Conservation (phyloP, 1,140 invertebrate species). For the Trichonephila inaurata region DNA sequence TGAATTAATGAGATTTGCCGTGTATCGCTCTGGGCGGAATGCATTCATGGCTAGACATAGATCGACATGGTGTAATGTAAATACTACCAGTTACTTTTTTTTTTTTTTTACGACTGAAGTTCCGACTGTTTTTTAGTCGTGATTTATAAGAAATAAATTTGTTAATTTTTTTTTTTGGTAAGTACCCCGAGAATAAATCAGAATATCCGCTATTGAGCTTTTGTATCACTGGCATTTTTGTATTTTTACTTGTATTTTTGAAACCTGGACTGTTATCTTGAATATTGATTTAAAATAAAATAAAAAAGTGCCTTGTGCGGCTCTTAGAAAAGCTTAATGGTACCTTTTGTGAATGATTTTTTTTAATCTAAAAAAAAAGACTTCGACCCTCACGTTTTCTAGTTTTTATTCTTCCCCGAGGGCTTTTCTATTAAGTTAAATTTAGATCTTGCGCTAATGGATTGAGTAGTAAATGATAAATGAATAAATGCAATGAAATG, state of each 20-base stretch:
- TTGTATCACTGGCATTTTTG: not conserved
- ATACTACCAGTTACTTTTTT: not conserved
- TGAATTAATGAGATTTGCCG: conserved; percentile 37
- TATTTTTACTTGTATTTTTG: conserved; percentile 4
- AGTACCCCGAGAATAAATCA: not conserved
- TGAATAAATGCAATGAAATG: not conserved
- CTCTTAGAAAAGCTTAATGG: not conserved
- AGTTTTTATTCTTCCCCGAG: not conserved
- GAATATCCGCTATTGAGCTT: not conserved
- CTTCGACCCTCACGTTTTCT: not conserved
- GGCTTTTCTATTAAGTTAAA: conserved; percentile 3
- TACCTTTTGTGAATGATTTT: not conserved
- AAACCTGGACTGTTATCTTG: not conserved
- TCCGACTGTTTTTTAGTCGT: not conserved
- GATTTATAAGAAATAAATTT: not conserved
- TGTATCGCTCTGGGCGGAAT: not conserved
- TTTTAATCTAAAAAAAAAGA: not conserved
- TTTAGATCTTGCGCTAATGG: conserved; percentile 1
- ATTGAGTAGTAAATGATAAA: conserved; percentile 28
- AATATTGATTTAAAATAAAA: not conserved
- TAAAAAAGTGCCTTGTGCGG: not conserved
- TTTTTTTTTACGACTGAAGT: not conserved
- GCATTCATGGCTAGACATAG: not conserved
- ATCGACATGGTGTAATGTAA: conserved; percentile 20
- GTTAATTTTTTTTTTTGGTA: not conserved